Percentiles rank a stretch among this genome's conserved stretches.
Conservation (phyloP, 2,113 vertebrate species). For the Sceloporus tristichus region DNA sequence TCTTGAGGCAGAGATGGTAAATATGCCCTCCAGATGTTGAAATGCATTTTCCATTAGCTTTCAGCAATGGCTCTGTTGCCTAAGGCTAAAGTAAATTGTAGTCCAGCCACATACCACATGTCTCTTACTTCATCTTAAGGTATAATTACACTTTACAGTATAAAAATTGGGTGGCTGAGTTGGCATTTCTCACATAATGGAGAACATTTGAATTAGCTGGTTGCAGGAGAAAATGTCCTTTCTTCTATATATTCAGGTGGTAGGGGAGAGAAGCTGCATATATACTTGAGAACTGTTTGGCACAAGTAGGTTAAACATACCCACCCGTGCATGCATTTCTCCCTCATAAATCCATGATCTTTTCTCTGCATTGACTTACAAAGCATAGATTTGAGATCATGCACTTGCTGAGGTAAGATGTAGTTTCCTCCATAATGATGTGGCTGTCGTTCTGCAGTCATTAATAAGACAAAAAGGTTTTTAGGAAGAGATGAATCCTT, state of each 20-base stretch:
- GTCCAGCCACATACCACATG: too few relatives aligned
- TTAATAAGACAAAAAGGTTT: not conserved
- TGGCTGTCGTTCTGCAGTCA: conserved; percentile 43
- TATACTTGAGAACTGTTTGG: not conserved
- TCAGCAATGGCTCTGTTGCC: too few relatives aligned
- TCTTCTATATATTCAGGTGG: not conserved
- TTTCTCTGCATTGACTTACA: not conserved
- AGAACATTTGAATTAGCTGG: not conserved
- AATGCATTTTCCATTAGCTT: too few relatives aligned
- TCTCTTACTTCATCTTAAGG: not conserved
- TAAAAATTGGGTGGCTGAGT: not conserved
- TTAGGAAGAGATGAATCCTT: not conserved
- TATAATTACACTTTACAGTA: not conserved
- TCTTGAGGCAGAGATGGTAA: too few relatives aligned
- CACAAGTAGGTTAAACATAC: too few relatives aligned
- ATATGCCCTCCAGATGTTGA: too few relatives aligned
- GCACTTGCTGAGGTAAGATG: not conserved
- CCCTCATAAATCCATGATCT: not conserved
- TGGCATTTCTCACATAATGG: not conserved
- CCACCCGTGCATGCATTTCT: not conserved
- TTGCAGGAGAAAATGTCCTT: too few relatives aligned
- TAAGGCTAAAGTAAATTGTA: too few relatives aligned
- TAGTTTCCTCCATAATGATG: not conserved
- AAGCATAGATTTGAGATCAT: not conserved
- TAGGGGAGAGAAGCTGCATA: not conserved